Conservation (phyloP, 2,888 invertebrate genomes). For the Eubasilissa splendida region DNA sequence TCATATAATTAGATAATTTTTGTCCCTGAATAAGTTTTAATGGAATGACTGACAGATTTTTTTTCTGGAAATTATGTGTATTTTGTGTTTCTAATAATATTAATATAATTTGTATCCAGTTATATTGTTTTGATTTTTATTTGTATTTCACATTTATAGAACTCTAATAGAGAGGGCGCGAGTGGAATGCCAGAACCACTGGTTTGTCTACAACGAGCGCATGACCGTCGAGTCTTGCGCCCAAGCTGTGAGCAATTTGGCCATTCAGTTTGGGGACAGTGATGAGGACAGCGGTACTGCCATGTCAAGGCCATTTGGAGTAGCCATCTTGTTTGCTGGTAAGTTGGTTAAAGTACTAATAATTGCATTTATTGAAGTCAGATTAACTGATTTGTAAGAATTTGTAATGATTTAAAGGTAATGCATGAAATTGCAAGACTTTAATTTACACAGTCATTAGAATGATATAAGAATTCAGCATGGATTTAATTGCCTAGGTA, state of each 20-base stretch:
- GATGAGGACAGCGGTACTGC: slow-evolving; percentile 95
- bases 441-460: no score
- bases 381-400: no score
- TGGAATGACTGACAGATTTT: no score
- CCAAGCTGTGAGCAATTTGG: slow-evolving; percentile 97
- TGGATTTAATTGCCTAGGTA: slow-evolving; percentile 64
- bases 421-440: no score
- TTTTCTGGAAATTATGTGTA: no score
- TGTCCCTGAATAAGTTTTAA: no score
- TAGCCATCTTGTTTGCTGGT: slow-evolving; percentile 97
- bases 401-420: no score
- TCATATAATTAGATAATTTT: no score
- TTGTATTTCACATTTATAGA: slow-evolving; percentile 63
- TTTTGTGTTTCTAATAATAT: no score
- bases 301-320: slow-evolving; percentile 98
- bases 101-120: no score
- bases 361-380: neutral
- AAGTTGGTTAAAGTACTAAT: slow-evolving; percentile 56
- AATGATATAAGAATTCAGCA: neutral
- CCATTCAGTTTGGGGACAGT: slow-evolving; percentile 99
- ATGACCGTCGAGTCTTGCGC: slow-evolving; percentile 99
- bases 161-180: slow-evolving; percentile 95
- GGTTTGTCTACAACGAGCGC: slow-evolving; percentile 97
- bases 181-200: slow-evolving; percentile 97
- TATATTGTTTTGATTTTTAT: no score